Conservation (phyloP, 2,113 vertebrate genomes). For the Oryzias woworae region DNA sequence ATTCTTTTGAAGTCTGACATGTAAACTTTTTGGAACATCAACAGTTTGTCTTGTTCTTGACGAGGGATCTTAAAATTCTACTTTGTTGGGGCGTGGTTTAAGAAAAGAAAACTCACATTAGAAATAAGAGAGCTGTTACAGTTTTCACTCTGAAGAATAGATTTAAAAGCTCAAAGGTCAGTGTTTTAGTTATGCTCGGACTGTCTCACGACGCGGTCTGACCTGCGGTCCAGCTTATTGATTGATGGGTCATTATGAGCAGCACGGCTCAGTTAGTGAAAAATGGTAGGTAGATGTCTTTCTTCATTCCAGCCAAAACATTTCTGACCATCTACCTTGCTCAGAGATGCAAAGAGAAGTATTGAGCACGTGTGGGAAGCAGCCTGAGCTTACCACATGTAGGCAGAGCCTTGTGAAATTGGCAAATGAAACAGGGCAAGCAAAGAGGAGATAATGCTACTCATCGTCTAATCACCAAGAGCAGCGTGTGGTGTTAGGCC, state of each 20-base stretch:
- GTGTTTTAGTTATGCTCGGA: no score
- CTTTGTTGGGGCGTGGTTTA: no score
- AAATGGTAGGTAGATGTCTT: conserved; percentile 30
- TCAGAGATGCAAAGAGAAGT: conserved; percentile 17
- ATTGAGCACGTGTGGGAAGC: conserved; percentile 39
- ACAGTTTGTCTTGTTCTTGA: no score
- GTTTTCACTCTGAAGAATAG: no score
- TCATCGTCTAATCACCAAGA: conserved; percentile 68
- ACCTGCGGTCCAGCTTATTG: conserved; percentile 39
- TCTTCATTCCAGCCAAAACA: conserved; percentile 30
- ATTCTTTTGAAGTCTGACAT: no score
- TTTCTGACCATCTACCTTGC: conserved; percentile 27
- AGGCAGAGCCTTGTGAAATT: conserved; percentile 64
- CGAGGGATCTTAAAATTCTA: no score
- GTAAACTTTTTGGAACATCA: no score
- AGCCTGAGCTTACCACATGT: conserved; percentile 59
- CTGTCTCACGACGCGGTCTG: background rate
- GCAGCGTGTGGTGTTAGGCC: conserved; percentile 63
- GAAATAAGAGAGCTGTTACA: no score
- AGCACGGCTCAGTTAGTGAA: conserved; percentile 29
- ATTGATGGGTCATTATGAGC: conserved; percentile 43
- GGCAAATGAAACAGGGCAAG: conserved; percentile 60
- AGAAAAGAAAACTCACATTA: no score
- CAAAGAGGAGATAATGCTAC: conserved; percentile 62
- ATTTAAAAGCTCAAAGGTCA: no score